Base-by-base conservation (phyloP, 92 coral and sea anemone genomes). In the Metridium senile region DNA sequence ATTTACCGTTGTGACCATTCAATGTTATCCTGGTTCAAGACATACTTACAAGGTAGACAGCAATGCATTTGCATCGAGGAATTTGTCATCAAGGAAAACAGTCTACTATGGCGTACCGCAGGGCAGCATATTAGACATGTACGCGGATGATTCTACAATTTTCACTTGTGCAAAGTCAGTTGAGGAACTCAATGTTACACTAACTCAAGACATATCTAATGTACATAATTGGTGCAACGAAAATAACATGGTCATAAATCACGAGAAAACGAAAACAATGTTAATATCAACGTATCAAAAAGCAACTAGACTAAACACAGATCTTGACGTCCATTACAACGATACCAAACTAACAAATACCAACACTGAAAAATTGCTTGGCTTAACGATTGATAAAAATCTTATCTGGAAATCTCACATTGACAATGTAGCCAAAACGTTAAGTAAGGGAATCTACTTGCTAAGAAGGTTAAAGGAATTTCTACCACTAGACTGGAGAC, bases 71-170 rank as follows among this genome's bases (percentile, higher is more conserved):
- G 26, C 58, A 33, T 83, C 17, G 72, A 72, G 16, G 68, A 1
- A 30, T 7, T 0, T 79, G 10, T 84, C 89, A 29, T 71, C 80
- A 2, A 2, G 31, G n/a, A 58, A 59, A 1, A 61, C 89, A 32
- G 30, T 79, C 6, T 52, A 30, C 19, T 23, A 51, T 66, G 85
- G 85, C 17, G 70, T 79, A 34, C 85, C 85, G 1, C 80, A 84
- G 46, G 88, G 84, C 16, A 77, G 83, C 33, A 78, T 84, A 11
- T 27, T 84, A 17, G 52, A 68, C 18, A 68, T 68, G 72, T 68
- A 34, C 34, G 72, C 72, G 6, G 72, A 68, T 22, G 76, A 59
- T 26, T 22, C 66, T 2, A 59, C 66, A 1, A 22, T 59, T 22
- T 30, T 10, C 32, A 22, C 31, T 59, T 2, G 31, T 59, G 29